Percentiles rank a stretch among this genome's conserved stretches.
Conservation (phyloP, 2,113 vertebrate species). For the Asarcornis scutulata region DNA sequence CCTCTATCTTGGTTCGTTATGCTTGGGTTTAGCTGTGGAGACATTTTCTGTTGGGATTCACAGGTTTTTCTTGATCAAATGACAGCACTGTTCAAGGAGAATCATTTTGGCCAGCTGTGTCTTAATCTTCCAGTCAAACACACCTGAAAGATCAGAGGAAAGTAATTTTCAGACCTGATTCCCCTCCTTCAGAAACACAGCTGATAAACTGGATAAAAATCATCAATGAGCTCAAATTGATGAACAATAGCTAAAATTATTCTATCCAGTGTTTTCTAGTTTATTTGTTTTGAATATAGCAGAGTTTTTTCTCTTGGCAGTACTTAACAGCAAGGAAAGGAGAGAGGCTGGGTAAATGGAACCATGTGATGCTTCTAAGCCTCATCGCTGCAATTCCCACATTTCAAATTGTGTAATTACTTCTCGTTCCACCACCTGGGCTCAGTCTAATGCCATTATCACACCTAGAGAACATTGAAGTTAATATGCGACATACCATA, state of each 20-base stretch:
- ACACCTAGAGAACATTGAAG: background rate
- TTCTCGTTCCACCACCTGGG: background rate
- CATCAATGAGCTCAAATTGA: background rate
- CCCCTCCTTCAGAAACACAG: background rate
- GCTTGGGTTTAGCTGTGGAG: background rate
- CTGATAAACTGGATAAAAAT: background rate
- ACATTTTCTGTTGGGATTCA: conserved; percentile 20
- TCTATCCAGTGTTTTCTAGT: background rate
- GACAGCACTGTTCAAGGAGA: background rate
- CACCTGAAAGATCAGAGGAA: background rate
- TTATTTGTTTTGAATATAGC: background rate
- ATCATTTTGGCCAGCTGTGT: background rate
- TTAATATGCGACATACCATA: background rate
- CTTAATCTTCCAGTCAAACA: background rate
- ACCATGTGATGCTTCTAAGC: background rate
- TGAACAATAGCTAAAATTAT: background rate
- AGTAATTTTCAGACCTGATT: background rate
- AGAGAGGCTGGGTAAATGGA: background rate
- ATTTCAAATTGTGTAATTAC: background rate
- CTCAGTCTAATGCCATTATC: background rate
- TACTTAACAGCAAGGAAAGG: background rate
- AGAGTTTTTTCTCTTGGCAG: background rate
- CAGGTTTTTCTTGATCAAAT: background rate
- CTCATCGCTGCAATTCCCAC: rapidly evolving
- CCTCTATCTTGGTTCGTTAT: conserved; percentile 26